phyloP scores from a whole-genome alignment of 2,888 invertebrate species.

The Oscheius sp. region DNA sequence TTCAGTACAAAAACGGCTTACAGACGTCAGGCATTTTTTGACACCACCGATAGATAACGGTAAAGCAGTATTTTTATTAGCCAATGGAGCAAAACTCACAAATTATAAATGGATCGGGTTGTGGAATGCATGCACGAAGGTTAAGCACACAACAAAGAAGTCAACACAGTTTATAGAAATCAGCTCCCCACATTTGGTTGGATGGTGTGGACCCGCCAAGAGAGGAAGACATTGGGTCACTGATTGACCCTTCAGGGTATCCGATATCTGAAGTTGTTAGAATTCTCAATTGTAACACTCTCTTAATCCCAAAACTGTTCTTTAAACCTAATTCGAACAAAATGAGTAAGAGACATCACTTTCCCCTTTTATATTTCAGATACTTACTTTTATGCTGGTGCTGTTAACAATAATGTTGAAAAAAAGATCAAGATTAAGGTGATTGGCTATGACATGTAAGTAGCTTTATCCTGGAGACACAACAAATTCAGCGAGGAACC shows the following conservation, averaged over 20 bases:
- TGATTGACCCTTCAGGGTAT: not conserved
- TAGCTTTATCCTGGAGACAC: too few species aligned
- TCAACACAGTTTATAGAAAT: not conserved
- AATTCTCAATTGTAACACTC: conserved; percentile 58
- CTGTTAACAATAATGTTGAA: conserved; percentile 1
- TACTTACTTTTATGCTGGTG: conserved; percentile 32
- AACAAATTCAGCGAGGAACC: conserved; percentile 57
- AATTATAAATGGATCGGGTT: conserved; percentile 40
- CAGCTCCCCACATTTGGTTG: conserved; percentile 32
- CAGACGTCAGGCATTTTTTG: not conserved
- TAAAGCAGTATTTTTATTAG: conserved; percentile 25
- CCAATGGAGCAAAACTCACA: conserved; percentile 28
- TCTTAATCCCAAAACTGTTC: conserved; percentile 38
- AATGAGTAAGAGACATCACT: conserved; percentile 4
- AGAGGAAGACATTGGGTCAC: conserved; percentile 22
- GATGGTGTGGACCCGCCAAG: conserved; percentile 31
- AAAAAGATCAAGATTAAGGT: conserved; percentile 12
- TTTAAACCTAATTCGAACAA: conserved; percentile 8
- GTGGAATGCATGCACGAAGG: conserved; percentile 40
- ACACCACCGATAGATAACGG: not conserved
- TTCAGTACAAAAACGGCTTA: not conserved
- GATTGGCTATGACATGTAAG: conserved; percentile 28
- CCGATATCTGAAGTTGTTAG: conserved; percentile 7
- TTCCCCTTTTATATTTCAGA: not conserved
- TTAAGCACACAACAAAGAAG: not conserved